These are phyloP conservation scores for Neolamprologus fasciatus DNA, from an alignment of 2,113 vertebrate species.

Conservation along the genomic window DNA sequence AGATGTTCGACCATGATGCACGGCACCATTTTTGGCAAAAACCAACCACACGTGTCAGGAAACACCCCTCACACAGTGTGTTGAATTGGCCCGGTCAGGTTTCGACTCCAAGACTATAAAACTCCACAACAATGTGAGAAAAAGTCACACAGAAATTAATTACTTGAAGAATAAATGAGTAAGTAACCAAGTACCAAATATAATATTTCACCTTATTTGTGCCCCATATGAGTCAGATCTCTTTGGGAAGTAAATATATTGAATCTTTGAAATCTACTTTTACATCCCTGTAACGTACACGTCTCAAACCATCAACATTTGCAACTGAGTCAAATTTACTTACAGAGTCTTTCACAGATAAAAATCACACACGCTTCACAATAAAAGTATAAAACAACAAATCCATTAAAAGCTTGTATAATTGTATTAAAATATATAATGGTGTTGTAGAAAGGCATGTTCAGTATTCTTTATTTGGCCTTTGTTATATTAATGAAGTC, in stretches of 20 bases:
- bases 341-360: neutral
- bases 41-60: neutral
- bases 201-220: neutral
- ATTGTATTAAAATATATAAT: neutral
- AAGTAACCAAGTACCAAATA: neutral
- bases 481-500: neutral
- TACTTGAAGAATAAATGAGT: neutral
- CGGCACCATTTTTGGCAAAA: neutral
- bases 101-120: fast-evolving
- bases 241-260: neutral
- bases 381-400: neutral
- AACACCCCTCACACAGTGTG: neutral
- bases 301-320: neutral
- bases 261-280: neutral
- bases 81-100: neutral
- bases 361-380: neutral
- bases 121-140: neutral
- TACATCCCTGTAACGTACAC: neutral
- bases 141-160: neutral
- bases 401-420: neutral
- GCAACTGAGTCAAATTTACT: neutral
- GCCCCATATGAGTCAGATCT: neutral
- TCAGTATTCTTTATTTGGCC: neutral
- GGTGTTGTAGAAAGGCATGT: neutral
- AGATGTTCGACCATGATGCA: neutral